Percentiles rank a stretch among this genome's conserved stretches.
Evolutionary conservation across 2,888 invertebrate genomes (phyloP).

Genomic region (Callinectes sapidus): DNA sequence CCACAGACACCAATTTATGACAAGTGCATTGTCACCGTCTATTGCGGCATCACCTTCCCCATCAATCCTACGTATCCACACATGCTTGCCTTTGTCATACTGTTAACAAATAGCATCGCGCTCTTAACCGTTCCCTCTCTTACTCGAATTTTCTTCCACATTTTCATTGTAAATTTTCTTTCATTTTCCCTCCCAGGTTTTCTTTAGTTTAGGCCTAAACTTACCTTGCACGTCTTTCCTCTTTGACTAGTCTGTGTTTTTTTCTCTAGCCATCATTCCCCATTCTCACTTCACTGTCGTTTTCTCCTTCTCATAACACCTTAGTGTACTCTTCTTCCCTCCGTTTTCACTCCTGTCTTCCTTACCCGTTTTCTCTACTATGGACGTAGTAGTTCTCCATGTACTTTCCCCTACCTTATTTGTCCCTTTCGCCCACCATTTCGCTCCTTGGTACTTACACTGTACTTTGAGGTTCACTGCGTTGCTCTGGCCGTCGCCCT

Average conservation of each 20-base stretch:
- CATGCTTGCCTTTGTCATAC: not conserved
- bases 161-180: not conserved
- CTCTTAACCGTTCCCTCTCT: not conserved
- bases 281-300: not conserved
- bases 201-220: not conserved
- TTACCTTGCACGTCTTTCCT: not conserved
- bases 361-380: too few relatives aligned
- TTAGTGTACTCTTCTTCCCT: not conserved
- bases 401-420: not conserved
- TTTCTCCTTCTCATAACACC: not conserved
- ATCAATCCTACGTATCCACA: not conserved
- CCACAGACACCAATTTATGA: too few relatives aligned
- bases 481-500: constrained; percentile 91
- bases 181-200: not conserved
- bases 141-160: not conserved
- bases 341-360: not conserved
- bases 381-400: not conserved
- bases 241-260: not conserved
- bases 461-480: constrained; percentile 89
- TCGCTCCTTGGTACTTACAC: constrained; percentile 83
- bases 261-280: not conserved
- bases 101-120: not conserved
- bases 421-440: not conserved
- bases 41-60: not conserved
- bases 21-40: not conserved